These are phyloP conservation scores for Pseudanteris insignis DNA, from an alignment of 2,888 invertebrate species.

Conservation along the genomic window DNA sequence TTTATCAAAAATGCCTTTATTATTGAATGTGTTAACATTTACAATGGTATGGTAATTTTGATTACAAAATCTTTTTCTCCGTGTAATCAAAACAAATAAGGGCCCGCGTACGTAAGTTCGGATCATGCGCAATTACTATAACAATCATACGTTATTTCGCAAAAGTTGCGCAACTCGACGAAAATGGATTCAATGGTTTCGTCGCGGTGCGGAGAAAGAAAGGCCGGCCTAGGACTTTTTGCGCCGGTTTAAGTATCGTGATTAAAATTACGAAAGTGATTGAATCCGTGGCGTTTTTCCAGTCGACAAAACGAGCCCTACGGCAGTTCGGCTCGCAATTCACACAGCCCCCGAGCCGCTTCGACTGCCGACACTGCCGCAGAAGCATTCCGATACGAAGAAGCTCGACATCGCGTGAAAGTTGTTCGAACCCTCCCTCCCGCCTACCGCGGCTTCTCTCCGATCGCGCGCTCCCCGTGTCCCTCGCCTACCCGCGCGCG, in stretches of 20 bases:
- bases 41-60: no score
- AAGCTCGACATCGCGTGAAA: constrained; percentile 57
- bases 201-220: no score
- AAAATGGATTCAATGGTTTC: no score
- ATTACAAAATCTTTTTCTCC: no score
- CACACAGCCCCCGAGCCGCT: constrained; percentile 37
- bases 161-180: no score
- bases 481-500: constrained; percentile 4
- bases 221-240: no score
- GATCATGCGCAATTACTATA: no score
- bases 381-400: constrained; percentile 53
- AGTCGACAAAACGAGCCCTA: constrained; percentile 38
- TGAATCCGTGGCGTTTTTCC: constrained; percentile 33
- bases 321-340: constrained; percentile 29
- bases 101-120: no score
- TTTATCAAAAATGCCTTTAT: no score
- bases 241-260: constrained; percentile 11
- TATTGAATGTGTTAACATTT: no score
- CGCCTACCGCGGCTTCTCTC: constrained; percentile 38
- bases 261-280: constrained; percentile 41
- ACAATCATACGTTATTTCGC: no score
- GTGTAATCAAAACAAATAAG: no score
- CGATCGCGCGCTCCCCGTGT: constrained; percentile 33
- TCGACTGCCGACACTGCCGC: constrained; percentile 42
- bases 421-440: constrained; percentile 55